A percentile compares a stretch with the other conserved stretches of the same genome.
Evolutionary conservation across 1,140 invertebrate genomes (phyloP).

Genomic region (Papilio helenus): DNA sequence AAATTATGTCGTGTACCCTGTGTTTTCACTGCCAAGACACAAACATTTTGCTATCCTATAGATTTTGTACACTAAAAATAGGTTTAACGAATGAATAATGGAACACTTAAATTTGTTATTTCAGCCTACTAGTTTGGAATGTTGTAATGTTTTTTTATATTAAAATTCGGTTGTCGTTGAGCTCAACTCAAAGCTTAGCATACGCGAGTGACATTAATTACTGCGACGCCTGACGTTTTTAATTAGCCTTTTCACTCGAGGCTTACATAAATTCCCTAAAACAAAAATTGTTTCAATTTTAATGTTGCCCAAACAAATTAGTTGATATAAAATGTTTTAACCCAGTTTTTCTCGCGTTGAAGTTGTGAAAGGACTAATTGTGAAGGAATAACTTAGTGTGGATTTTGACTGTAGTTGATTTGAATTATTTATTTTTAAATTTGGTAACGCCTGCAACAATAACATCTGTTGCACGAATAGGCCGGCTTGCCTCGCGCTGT

Average conservation of each 20-base stretch:
- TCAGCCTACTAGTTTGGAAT: not conserved
- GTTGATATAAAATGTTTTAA: not conserved
- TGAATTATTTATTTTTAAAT: too few species aligned
- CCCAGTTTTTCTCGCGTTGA: not conserved
- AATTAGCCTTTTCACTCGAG: constrained; percentile 12
- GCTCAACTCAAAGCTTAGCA: constrained; percentile 1
- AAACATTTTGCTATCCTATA: too few species aligned
- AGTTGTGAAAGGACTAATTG: not conserved
- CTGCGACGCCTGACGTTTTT: constrained; percentile 12
- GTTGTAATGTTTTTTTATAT: not conserved
- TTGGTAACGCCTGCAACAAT: too few species aligned
- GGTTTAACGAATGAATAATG: too few species aligned
- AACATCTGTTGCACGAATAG: too few species aligned
- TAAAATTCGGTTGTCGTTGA: constrained; percentile 7
- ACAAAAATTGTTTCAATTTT: constrained; percentile 7
- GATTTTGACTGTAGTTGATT: too few species aligned
- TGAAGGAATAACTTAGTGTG: too few species aligned
- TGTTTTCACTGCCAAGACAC: too few species aligned
- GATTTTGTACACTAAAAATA: too few species aligned
- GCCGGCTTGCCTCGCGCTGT: too few species aligned
- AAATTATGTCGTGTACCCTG: too few species aligned
- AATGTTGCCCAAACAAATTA: constrained; percentile 1
- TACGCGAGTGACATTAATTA: constrained; percentile 14
- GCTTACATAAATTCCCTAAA: constrained; percentile 10
- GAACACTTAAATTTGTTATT: too few species aligned